Conservation (phyloP, 2,113 vertebrate genomes). For the Laticauda laticaudata region DNA sequence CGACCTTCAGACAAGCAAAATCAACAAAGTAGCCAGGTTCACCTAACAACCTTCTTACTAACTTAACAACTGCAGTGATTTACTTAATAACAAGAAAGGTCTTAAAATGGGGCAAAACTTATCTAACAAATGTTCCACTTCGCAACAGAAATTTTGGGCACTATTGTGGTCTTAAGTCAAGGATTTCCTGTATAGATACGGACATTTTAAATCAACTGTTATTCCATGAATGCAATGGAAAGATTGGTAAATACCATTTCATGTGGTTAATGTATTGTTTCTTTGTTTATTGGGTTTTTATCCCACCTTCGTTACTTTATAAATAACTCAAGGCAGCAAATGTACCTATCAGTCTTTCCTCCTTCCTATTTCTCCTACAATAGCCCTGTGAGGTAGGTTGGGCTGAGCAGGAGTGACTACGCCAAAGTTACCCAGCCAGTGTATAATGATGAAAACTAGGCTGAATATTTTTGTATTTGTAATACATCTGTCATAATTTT, state of each 20-base stretch:
- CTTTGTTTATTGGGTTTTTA: no score
- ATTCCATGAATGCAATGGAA: background rate
- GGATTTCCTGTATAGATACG: background rate
- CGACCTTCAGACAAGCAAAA: background rate
- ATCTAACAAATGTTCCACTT: background rate
- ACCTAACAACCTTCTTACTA: no score
- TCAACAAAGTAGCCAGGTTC: background rate
- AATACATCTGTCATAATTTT: background rate
- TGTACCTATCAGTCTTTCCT: no score
- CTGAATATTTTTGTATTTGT: background rate
- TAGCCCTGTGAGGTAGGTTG: no score
- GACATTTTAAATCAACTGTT: background rate
- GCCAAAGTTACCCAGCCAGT: no score
- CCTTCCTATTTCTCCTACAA: no score
- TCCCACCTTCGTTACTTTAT: no score
- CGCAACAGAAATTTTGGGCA: background rate
- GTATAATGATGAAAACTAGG: background rate
- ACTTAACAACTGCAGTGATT: background rate
- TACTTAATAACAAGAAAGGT: background rate
- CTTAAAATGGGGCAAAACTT: background rate
- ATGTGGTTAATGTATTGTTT: background rate
- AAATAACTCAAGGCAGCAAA: no score
- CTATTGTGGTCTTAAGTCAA: background rate
- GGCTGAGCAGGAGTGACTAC: no score
- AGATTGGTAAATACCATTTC: background rate